Evolutionary conservation across 2,113 vertebrate genomes (phyloP), one percentile per base, ranked within the genome.

Genomic region (Monopterus albus): DNA sequence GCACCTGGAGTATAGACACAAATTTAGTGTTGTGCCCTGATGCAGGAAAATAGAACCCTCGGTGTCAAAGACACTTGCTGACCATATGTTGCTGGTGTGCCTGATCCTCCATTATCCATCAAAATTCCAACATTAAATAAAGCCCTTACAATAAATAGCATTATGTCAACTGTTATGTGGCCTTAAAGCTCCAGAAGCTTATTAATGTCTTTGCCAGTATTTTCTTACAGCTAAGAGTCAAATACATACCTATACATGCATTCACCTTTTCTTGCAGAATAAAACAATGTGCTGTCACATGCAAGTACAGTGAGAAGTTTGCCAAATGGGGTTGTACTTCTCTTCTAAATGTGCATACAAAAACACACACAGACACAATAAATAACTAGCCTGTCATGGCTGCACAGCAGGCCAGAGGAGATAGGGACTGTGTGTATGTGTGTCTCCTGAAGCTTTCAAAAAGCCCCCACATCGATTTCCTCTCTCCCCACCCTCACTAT

Each of bases 391-490:
- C 52, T 77, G 56, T 85, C 78, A 76, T 29, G 43, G 70, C 53
- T 79, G 55, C 77, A 68, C 62, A 87, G 75, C 64, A 55, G 68
- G 72, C 49, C 51, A 63, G 39, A 45, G 65, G 72, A 74, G 68
- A 79, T 82, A 74, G 47, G 29, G 36, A 17, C 39, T 2, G 40
- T 28, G 15, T 66, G 67, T 33, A 26, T 31, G 12, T 40, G 39
- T 40, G 36, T 84, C 40, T 76, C 78, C 73, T 1, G 14, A 63
- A 75, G 77, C 76, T 81, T 70, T 75, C 42, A 72, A 62, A 81
- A 73, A 75, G 60, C 70, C 76, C 80, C 75, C 79, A 84, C 87
- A 86, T 88, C 33, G 79, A 87, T 90, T 89, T 84, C 79, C 69
- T 82, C 75, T 70, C 77, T 57, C 69, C 53, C 73, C 85, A 82